Conservation (phyloP, 2,797 vertebrate species). For the Zonotrichia albicollis region DNA sequence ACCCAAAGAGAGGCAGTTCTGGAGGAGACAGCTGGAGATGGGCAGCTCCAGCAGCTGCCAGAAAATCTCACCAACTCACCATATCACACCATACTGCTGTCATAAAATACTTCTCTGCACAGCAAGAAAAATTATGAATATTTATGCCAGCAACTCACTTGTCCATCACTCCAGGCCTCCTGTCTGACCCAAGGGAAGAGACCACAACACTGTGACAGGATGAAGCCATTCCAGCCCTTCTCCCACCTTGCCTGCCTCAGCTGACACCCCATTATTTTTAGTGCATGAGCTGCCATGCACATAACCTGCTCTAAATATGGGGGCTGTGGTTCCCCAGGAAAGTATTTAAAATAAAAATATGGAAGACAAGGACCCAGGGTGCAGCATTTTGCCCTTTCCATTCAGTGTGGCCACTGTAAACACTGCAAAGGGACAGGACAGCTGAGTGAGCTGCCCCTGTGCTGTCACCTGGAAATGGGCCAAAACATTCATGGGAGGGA, state of each 20-base stretch:
- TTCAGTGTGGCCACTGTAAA: neutral
- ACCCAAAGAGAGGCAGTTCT: neutral
- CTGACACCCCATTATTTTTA: rapidly evolving
- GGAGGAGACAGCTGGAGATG: neutral
- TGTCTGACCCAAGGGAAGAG: neutral
- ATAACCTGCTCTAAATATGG: neutral
- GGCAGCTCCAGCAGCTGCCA: neutral
- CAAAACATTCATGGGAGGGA: neutral
- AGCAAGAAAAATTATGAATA: neutral
- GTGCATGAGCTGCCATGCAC: neutral
- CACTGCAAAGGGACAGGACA: neutral
- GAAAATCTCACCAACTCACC: neutral
- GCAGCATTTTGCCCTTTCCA: neutral
- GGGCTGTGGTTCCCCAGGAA: neutral
- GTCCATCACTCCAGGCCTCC: neutral
- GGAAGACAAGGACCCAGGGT: neutral
- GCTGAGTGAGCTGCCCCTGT: neutral
- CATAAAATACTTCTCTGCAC: neutral
- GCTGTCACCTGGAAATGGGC: neutral
- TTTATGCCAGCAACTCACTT: neutral
- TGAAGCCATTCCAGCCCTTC: neutral
- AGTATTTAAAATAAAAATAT: neutral
- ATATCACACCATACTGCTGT: neutral
- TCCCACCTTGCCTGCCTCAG: neutral
- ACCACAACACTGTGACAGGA: neutral